Evolutionary conservation across 1,140 invertebrate genomes (phyloP).

Genomic region (Calephelis virginiensis): DNA sequence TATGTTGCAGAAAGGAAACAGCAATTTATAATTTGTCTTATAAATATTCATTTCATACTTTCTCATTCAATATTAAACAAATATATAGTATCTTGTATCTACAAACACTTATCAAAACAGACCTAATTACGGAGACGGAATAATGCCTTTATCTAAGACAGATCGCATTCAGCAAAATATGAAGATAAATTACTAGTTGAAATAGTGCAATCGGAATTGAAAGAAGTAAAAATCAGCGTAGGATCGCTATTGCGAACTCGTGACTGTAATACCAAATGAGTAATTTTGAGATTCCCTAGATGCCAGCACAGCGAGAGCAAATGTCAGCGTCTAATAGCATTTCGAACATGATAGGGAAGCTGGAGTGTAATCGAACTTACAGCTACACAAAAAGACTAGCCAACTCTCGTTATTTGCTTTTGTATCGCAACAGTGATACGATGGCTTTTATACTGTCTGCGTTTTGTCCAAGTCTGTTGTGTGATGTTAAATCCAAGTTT

Average conservation of each 20-base stretch:
- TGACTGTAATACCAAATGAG: slow-evolving; percentile 73
- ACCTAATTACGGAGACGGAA: not conserved
- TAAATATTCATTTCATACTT: no score
- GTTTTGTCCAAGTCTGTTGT: slow-evolving; percentile 7
- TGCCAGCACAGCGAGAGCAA: slow-evolving; percentile 57
- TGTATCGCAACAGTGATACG: slow-evolving; percentile 25
- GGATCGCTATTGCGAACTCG: slow-evolving; percentile 55
- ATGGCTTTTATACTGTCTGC: slow-evolving; percentile 22
- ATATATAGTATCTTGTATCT: no score
- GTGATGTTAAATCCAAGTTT: slow-evolving; percentile 3
- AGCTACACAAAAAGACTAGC: slow-evolving; percentile 41
- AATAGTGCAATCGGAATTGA: slow-evolving; percentile 71
- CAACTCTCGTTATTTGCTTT: slow-evolving; percentile 36
- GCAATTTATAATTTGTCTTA: no score
- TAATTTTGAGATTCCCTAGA: slow-evolving; percentile 72
- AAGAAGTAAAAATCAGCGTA: slow-evolving; percentile 76
- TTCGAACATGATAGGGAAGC: slow-evolving; percentile 52
- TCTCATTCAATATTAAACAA: no score
- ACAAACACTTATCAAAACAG: not conserved
- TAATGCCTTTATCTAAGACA: slow-evolving; percentile 5
- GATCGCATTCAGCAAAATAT: slow-evolving; percentile 17
- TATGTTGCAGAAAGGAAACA: no score
- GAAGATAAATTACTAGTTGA: slow-evolving; percentile 66
- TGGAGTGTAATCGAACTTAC: slow-evolving; percentile 54
- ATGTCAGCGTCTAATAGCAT: slow-evolving; percentile 69